phyloP scores from a whole-genome alignment of 2,113 vertebrate genomes.

The Cyanocitta stelleri region DNA sequence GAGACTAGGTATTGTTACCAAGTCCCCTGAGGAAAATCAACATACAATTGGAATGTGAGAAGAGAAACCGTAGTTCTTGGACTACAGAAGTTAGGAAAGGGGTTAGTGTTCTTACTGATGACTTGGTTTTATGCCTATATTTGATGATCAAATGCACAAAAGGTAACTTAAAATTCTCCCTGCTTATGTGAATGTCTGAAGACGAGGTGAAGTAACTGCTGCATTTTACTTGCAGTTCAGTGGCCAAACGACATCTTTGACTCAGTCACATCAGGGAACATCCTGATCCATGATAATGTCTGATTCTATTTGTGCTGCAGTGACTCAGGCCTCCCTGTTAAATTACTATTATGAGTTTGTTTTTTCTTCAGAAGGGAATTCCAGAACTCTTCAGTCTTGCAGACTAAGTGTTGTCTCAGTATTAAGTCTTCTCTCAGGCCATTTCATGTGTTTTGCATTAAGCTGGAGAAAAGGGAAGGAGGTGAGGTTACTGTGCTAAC shows the following conservation, averaged over 20 bases:
- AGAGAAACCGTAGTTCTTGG: neutral
- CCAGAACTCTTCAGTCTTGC: neutral
- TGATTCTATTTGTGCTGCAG: neutral
- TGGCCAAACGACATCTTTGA: neutral
- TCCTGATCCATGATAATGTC: neutral
- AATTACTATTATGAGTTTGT: neutral
- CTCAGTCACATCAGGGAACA: neutral
- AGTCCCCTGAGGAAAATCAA: neutral
- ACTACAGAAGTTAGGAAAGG: neutral
- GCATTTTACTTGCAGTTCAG: neutral
- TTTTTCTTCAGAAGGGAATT: neutral
- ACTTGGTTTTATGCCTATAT: neutral
- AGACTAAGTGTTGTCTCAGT: neutral
- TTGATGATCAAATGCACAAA: neutral
- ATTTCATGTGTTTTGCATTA: neutral
- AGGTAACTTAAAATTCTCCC: neutral
- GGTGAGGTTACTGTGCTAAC: neutral
- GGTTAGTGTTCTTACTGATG: neutral
- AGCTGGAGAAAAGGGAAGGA: neutral
- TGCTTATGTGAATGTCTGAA: neutral
- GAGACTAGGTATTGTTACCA: neutral
- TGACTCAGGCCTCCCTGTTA: neutral
- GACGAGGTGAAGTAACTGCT: neutral
- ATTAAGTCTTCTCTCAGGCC: neutral
- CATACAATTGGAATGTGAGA: neutral